Percentiles rank a stretch among this genome's conserved stretches.
Evolutionary conservation across 2,888 invertebrate species (phyloP).

Genomic region (Dinocampus coccinellae): DNA sequence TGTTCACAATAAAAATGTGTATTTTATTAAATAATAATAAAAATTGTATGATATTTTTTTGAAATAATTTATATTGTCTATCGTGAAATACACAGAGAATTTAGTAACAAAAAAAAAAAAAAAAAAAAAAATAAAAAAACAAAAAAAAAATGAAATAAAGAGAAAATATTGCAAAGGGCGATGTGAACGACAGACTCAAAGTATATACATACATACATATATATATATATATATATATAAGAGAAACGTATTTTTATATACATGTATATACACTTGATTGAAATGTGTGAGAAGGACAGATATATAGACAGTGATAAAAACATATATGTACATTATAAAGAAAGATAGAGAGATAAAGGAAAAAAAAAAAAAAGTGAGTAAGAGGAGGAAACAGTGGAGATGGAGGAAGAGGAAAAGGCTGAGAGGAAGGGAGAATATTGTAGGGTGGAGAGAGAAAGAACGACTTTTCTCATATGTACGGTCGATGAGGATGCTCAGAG

Average conservation of each 20-base stretch:
- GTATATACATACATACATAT: constrained; percentile 24
- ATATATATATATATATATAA: constrained; percentile 25
- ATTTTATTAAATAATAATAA: too few species aligned
- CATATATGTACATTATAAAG: constrained; percentile 23
- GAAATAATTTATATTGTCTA: constrained; percentile 55
- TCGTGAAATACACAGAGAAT: constrained; percentile 24
- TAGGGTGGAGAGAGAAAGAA: too few species aligned
- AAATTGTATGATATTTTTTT: too few species aligned
- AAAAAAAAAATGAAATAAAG: constrained; percentile 23
- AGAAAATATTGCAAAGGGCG: too few species aligned
- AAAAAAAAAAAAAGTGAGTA: too few species aligned
- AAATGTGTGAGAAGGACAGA: constrained; percentile 19
- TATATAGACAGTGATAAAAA: constrained; percentile 32
- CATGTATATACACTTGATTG: background rate
- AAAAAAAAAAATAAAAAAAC: background rate
- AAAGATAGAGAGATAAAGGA: constrained; percentile 32
- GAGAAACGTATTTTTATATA: too few species aligned
- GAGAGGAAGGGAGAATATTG: too few species aligned
- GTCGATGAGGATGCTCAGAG: constrained; percentile 44
- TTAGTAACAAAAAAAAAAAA: constrained; percentile 29
- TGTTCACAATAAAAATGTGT: too few species aligned
- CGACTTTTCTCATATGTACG: constrained; percentile 22
- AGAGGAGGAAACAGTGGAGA: too few species aligned
- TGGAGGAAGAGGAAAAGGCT: too few species aligned
- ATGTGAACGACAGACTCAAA: background rate